Percentiles rank a stretch among this genome's conserved stretches.
Conservation (phyloP, 1,140 invertebrate genomes). For the Cotesia glomerata region DNA sequence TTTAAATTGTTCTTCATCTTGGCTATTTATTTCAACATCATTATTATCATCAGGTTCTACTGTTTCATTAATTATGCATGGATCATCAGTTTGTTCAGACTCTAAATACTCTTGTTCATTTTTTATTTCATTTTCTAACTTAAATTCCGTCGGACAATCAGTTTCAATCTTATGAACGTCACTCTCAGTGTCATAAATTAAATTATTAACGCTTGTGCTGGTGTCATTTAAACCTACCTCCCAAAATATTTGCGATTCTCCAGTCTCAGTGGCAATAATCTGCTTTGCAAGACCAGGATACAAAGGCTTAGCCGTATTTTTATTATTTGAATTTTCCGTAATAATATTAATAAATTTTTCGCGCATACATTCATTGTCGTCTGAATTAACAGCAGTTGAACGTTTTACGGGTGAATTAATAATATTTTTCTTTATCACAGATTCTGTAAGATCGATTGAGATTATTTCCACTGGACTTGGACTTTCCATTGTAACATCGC, state of each 20-base stretch:
- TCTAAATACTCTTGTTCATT: neutral
- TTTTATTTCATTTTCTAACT: slow-evolving; percentile 8
- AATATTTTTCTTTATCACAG: slow-evolving; percentile 57
- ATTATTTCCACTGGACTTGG: slow-evolving; percentile 60
- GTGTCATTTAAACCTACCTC: slow-evolving; percentile 60
- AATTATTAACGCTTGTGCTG: slow-evolving; percentile 22
- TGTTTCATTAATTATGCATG: neutral
- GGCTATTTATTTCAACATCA: too few relatives aligned
- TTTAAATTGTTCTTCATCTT: too few relatives aligned
- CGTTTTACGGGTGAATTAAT: slow-evolving; percentile 38
- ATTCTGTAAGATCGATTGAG: slow-evolving; percentile 60
- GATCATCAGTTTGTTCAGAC: neutral
- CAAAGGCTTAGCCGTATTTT: slow-evolving; percentile 45
- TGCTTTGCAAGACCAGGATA: slow-evolving; percentile 66
- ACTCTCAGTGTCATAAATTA: slow-evolving; percentile 13
- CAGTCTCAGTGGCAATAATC: slow-evolving; percentile 60
- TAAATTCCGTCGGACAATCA: neutral
- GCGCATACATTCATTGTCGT: slow-evolving; percentile 45
- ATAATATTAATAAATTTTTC: slow-evolving; percentile 50
- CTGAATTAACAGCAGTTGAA: slow-evolving; percentile 28
- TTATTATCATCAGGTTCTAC: too few relatives aligned
- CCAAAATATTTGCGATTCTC: slow-evolving; percentile 57
- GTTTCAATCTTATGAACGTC: neutral
- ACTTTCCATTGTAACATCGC: slow-evolving; percentile 65
- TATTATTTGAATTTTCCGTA: slow-evolving; percentile 46